phyloP scores from a whole-genome alignment of 2,888 invertebrate genomes.

The Eristalis arbustorum region DNA sequence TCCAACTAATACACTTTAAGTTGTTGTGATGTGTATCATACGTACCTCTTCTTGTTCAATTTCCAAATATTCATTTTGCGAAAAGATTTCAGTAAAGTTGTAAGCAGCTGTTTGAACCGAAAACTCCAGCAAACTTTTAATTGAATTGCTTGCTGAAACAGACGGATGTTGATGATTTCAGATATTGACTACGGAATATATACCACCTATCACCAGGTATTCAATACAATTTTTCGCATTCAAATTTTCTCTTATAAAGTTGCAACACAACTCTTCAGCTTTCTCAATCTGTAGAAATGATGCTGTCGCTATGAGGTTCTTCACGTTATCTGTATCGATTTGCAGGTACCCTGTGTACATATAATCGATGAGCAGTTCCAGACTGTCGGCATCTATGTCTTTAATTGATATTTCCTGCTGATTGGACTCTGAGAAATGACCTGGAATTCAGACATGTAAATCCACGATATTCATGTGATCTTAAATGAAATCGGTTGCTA shows the following conservation, averaged over 20 bases:
- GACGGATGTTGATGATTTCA: slow-evolving; percentile 57
- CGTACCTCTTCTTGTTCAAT: too few relatives aligned
- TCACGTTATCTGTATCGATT: slow-evolving; percentile 71
- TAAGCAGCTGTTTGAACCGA: slow-evolving; percentile 30
- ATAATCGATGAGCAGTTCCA: slow-evolving; percentile 72
- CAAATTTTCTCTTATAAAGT: slow-evolving; percentile 69
- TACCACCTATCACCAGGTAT: slow-evolving; percentile 73
- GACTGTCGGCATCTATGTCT: slow-evolving; percentile 71
- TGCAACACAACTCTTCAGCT: slow-evolving; percentile 72
- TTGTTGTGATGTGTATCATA: too few relatives aligned
- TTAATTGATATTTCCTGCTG: slow-evolving; percentile 72
- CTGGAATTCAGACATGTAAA: too few relatives aligned
- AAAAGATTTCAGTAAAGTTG: too few relatives aligned
- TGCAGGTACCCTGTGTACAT: slow-evolving; percentile 73
- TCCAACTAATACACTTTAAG: too few relatives aligned
- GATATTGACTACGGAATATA: too few relatives aligned
- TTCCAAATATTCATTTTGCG: too few relatives aligned
- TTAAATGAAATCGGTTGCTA: too few relatives aligned
- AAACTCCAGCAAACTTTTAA: slow-evolving; percentile 27
- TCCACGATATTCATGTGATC: too few relatives aligned
- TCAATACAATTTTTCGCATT: slow-evolving; percentile 73
- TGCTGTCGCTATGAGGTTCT: slow-evolving; percentile 72
- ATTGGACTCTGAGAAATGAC: not conserved
- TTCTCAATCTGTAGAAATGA: slow-evolving; percentile 73
- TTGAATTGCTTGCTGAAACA: slow-evolving; percentile 55